Conservation (phyloP, 2,888 invertebrate genomes). For the Agelastica alni region DNA sequence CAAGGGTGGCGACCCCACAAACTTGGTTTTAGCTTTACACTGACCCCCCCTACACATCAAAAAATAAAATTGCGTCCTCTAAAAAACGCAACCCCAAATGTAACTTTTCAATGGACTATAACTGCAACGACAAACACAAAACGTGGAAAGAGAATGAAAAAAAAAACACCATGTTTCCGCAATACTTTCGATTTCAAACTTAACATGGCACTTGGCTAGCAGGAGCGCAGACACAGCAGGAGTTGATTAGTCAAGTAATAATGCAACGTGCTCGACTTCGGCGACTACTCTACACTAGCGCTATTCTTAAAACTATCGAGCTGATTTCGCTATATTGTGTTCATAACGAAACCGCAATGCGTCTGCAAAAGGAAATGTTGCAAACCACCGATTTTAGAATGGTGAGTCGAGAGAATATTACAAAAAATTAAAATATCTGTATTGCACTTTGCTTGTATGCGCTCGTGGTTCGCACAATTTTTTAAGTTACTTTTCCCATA, state of each 20-base stretch:
- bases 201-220: neutral
- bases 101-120: too few species aligned
- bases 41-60: too few species aligned
- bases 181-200: slow-evolving; percentile 12
- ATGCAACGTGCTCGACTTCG: neutral
- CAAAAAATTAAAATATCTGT: neutral
- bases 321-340: neutral
- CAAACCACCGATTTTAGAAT: neutral
- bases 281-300: slow-evolving; percentile 1
- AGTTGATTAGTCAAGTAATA: neutral
- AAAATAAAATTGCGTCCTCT: too few species aligned
- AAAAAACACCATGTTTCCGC: slow-evolving; percentile 5
- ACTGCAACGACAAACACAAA: too few species aligned
- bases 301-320: slow-evolving; percentile 12
- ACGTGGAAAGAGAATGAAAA: too few species aligned
- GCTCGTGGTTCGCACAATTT: too few species aligned
- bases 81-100: too few species aligned
- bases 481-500: too few species aligned
- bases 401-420: slow-evolving; percentile 4
- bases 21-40: too few species aligned
- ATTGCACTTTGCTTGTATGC: too few species aligned
- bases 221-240: slow-evolving; percentile 8
- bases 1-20: too few species aligned
- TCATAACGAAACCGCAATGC: slow-evolving; percentile 17
- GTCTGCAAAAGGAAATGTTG: slow-evolving; percentile 10